phyloP scores from a whole-genome alignment of 2,113 vertebrate species.

The Boleophthalmus pectinirostris region DNA sequence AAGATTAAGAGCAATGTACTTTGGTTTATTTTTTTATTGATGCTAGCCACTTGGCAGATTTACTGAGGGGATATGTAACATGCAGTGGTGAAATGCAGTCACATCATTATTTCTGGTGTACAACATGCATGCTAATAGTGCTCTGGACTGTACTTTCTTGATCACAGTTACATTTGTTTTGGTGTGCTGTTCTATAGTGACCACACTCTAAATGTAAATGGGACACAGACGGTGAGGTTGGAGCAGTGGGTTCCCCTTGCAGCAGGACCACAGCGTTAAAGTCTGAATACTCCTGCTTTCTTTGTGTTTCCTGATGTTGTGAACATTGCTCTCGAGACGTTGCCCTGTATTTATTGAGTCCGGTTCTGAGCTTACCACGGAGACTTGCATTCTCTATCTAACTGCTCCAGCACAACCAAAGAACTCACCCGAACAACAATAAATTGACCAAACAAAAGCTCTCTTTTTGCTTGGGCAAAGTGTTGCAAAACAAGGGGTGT shows the following conservation, averaged over 20 bases:
- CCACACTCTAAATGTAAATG: slow-evolving; percentile 28
- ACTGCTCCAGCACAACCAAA: slow-evolving; percentile 74
- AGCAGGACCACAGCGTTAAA: slow-evolving; percentile 1
- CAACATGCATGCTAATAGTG: slow-evolving; percentile 46
- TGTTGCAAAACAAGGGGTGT: slow-evolving; percentile 58
- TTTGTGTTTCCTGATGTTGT: slow-evolving; percentile 26
- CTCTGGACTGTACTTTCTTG: slow-evolving; percentile 37
- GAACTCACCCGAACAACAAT: slow-evolving; percentile 64
- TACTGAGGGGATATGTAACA: neutral
- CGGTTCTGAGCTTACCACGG: slow-evolving; percentile 25
- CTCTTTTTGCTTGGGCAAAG: slow-evolving; percentile 57
- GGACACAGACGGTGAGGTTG: neutral
- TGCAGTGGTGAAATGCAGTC: slow-evolving; percentile 6
- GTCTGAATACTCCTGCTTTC: slow-evolving; percentile 34
- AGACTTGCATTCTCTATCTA: slow-evolving; percentile 36
- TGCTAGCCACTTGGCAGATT: neutral
- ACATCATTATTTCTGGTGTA: slow-evolving; percentile 24
- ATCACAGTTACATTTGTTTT: slow-evolving; percentile 27
- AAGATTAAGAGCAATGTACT: slow-evolving; percentile 24
- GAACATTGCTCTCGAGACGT: slow-evolving; percentile 29
- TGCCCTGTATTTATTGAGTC: slow-evolving; percentile 18
- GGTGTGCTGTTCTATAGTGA: slow-evolving; percentile 37
- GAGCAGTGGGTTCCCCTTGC: slow-evolving; percentile 18
- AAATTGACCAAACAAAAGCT: slow-evolving; percentile 69
- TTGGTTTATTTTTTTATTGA: neutral